A percentile compares a stretch with the other conserved stretches of the same genome.
These are phyloP conservation scores for Anas platyrhynchos DNA, from an alignment of 2,113 vertebrate species.

Conservation along the genomic window DNA sequence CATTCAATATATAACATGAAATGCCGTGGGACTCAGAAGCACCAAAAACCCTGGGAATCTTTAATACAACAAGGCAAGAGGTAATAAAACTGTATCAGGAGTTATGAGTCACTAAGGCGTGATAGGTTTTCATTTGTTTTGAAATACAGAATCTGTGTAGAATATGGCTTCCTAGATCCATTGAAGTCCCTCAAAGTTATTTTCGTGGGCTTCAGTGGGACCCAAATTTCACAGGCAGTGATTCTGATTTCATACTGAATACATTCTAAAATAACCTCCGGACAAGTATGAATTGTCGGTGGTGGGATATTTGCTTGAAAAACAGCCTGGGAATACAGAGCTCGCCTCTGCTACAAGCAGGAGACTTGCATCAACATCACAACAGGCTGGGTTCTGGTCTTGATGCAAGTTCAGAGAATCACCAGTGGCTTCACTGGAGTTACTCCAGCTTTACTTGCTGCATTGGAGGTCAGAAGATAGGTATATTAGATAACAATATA, in stretches of 20 bases:
- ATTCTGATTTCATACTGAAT: background rate
- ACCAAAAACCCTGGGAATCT: background rate
- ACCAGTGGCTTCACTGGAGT: background rate
- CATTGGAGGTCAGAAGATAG: background rate
- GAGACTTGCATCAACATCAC: background rate
- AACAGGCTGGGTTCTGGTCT: background rate
- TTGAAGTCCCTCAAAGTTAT: background rate
- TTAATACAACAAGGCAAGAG: conserved; percentile 3
- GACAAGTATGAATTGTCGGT: background rate
- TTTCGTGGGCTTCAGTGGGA: background rate
- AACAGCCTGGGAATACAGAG: background rate
- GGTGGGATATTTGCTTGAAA: background rate
- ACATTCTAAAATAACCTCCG: background rate
- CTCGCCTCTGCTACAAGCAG: background rate
- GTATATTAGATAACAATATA: background rate
- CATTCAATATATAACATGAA: background rate
- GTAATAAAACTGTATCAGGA: background rate
- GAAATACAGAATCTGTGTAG: background rate
- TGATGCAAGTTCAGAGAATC: background rate
- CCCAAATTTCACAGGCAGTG: background rate
- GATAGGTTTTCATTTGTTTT: background rate
- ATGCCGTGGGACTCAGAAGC: fast-evolving
- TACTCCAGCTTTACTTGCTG: background rate
- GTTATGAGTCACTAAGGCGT: background rate
- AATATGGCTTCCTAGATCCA: background rate